Evolutionary conservation across 2,888 invertebrate species (phyloP).

Genomic region (Archips crataeganus): DNA sequence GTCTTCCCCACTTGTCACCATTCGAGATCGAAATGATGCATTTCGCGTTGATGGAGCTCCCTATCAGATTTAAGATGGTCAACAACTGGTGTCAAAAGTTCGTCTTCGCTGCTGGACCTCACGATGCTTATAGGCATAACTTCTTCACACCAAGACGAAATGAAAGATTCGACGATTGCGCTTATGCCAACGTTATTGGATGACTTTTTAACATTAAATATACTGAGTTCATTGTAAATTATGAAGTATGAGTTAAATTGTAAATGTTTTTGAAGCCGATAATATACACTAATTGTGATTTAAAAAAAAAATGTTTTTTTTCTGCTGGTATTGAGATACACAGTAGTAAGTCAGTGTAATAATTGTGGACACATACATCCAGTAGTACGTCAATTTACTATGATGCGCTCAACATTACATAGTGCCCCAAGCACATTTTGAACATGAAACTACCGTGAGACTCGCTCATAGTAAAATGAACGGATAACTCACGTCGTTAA

Average conservation of each 20-base stretch:
- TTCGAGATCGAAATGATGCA: constrained; percentile 71
- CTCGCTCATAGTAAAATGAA: too few species aligned
- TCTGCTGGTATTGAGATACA: not conserved
- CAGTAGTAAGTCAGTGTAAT: too few species aligned
- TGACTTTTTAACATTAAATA: not conserved
- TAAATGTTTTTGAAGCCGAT: not conserved
- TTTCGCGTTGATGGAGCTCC: constrained; percentile 67
- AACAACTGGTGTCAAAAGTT: constrained; percentile 68
- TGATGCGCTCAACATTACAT: too few species aligned
- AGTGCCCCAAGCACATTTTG: too few species aligned
- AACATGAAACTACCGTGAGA: too few species aligned
- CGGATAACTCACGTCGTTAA: too few species aligned
- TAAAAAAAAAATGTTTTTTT: not conserved
- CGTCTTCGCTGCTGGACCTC: constrained; percentile 55
- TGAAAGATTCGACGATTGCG: constrained; percentile 67
- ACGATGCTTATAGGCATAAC: constrained; percentile 55
- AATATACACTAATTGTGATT: not conserved
- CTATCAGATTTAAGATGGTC: constrained; percentile 54
- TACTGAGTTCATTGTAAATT: not conserved
- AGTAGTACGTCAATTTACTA: not conserved
- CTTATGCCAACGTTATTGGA: constrained; percentile 52
- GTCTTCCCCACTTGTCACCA: constrained; percentile 77
- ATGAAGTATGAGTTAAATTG: not conserved
- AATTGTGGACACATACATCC: too few species aligned
- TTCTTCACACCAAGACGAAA: constrained; percentile 61